Evolutionary conservation across 2,888 invertebrate species (phyloP), one percentile per base, ranked within the genome.

Genomic region (Quadroppia sp.): DNA sequence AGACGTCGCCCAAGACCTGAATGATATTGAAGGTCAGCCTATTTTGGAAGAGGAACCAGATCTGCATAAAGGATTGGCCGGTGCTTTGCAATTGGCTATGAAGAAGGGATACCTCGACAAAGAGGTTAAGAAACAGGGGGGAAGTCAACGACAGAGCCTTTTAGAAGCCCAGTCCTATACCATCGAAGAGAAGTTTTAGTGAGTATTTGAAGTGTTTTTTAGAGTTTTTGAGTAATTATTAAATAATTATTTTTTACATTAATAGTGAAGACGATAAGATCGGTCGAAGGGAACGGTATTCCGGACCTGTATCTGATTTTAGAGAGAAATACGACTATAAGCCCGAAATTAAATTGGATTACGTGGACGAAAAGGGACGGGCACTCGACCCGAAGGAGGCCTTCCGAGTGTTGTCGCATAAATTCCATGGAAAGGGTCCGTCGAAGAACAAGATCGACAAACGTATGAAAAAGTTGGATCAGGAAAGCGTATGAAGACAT

Each of bases 361-460:
- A 99, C 83, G 93, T 94, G 77, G 98, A 99, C 84, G 96, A 97
- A 81, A 91, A 92, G 81, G 99, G 99, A 0, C 89, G 93, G 74
- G 87, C 91, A 79, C 87, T 99, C 76, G 91, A 90, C 80, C 89
- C 91, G 74, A 99, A 99, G 84, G 98, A 99, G 85, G 98, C 99
- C 69, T 98, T 97, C 85, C 80, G 86, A 53, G 82, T 83, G 76
- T 86, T 98, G 73, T 95, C 94, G 30, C 98, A 97, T 83, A 95
- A 97, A 85, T 99, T 99, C 85, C 99, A 99, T 85, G 99, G 99
- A 72, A 98, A 99, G 85, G 96, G 96, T 1, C 96, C 98, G 25
- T 98, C 99, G 73, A 99, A 99, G 84, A 97, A 95, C 85, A 99
- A 99, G 85, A 87, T 88, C 79, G 98, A 99, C 84, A 99, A 99